Conservation (phyloP, 2,888 invertebrate genomes). For the Augiades crinisus region DNA sequence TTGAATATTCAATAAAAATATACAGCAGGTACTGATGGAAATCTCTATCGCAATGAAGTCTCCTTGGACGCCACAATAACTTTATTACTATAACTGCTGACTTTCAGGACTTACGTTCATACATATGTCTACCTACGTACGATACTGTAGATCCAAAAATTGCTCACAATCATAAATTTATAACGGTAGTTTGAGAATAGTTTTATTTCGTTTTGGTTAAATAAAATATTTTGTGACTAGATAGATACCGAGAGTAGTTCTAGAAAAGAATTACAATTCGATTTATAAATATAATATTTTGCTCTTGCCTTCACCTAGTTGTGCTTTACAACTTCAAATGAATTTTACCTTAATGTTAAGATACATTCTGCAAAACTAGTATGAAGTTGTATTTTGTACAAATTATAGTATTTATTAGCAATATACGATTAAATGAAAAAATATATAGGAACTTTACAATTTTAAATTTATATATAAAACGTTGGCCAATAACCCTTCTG, state of each 20-base stretch:
- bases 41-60: no score
- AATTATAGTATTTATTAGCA: constrained; percentile 10
- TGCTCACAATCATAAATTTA: constrained; percentile 36
- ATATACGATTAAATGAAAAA: constrained; percentile 32
- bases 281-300: constrained; percentile 2
- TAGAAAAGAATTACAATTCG: background rate
- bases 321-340: background rate
- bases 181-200: background rate
- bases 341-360: background rate
- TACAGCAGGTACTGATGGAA: no score
- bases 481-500: background rate
- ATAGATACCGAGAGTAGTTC: constrained; percentile 30
- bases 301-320: background rate
- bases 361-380: background rate
- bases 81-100: no score
- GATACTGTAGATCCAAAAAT: no score
- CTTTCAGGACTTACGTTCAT: no score
- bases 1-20: no score
- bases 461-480: constrained; percentile 31
- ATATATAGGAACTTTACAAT: constrained; percentile 65
- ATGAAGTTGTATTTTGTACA: background rate
- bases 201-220: constrained; percentile 26
- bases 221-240: constrained; percentile 60
- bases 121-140: no score
- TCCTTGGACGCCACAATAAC: no score